Evolutionary conservation across 2,888 invertebrate genomes (phyloP), one percentile per base, ranked within the genome.

Genomic region (Griposia aprilina): DNA sequence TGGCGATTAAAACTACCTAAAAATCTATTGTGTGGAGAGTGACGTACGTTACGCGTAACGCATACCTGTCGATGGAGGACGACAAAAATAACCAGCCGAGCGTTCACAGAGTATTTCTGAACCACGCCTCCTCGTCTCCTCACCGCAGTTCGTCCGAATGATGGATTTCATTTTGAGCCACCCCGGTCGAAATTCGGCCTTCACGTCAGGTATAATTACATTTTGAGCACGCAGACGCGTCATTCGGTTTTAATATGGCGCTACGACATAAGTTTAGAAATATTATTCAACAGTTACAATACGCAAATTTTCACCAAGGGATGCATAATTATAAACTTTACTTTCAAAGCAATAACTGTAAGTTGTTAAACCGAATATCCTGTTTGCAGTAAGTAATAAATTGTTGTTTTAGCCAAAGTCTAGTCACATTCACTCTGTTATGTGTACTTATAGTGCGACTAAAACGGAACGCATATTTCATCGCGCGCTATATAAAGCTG

Each of bases 61-160:
- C 90, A 93, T 94, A 95, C 93, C 94, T 95, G 94, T 91, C 94
- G 93, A 94, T 94, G 89, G 92, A 93, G 87, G 78, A 83, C 89
- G 91, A 92, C 92, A 88, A 91, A 95, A 95, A 95, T 94, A 94
- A 84, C 91, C 80, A 87, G 89, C 84, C 85, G 90, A 89, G 86
- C 89, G 92, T 85, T 87, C 88, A 87, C 77, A 50, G 89, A 79
- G 90, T 94, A 95, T 94, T 94, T 94, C 89, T 91, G 92, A 90
- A 90, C 85, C 86, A 76, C 88, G 81, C 88, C 88, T 90, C 87
- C 83, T 82, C 76, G 80, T 63, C 78, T 79, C 88, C 71, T 75
- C 77, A 80, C 57, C 75, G 65, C 71, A 76, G 76, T 76, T 86
- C 77, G 63, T 26, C 45, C 72, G 67, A 82, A 83, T 87, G 82